Evolutionary conservation across 1,140 invertebrate genomes (phyloP), one percentile per base, ranked within the genome.

Genomic region (Tribolium castaneum): DNA sequence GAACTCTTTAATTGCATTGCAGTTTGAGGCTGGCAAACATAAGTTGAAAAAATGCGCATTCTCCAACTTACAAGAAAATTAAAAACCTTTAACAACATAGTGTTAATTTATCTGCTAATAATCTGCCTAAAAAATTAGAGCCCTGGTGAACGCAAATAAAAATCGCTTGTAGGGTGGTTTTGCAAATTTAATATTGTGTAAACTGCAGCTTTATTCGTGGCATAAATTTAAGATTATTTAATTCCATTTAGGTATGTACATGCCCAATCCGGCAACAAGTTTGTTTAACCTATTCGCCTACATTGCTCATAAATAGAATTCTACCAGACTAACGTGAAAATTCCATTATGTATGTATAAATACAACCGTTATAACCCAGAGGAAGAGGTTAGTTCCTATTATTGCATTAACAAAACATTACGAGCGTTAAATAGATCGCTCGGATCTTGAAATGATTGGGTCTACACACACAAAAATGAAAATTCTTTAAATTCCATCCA

Each of bases 271-370:
- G 39, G 39, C 39, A 39, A 39, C 34, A 45, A 45, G 39, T 45
- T 45, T 45, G 39, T 45, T 45, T 45, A 10, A 45, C 39, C 39
- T 9, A 45, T 45, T 45, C 39, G 39, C 39, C 39, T 45, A 45
- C 39, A n/a, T 22, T 59, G 19, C 10, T 59, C 19, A 59, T 19
- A 59, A 59, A 59, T 59, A 22, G 54, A 59, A 25, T n/a, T 14
- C 59, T 12, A 66, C 10, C 9, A 66, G 30, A 66, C 7, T 52
- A 74, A 56, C 49, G 71, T 54, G 34, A 52, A 74, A 74, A 54
- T 54, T 52, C 6, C 52, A 74, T 74, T 54, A 74, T 74, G 19
- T 52, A 74, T 74, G 59, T 72, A 50, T 72, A 72, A 72, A 14
- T 49, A 50, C 10, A 74, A 13, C 71, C 25, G 9, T 5, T 35